phyloP scores from a whole-genome alignment of 1,140 invertebrate species.

The Cydia splendana region DNA sequence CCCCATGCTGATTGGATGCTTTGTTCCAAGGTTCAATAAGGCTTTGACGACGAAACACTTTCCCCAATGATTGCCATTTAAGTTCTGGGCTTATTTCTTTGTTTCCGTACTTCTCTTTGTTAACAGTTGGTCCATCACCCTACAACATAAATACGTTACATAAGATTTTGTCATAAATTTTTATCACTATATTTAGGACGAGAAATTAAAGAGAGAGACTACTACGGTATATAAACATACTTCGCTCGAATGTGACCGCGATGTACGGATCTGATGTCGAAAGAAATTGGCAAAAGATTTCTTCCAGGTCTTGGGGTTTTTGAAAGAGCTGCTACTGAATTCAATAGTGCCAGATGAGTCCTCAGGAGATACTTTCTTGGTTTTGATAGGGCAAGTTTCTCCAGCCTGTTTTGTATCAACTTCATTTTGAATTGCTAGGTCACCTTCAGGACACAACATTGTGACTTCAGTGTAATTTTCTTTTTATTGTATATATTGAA shows the following conservation, averaged over 20 bases:
- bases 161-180: too few species aligned
- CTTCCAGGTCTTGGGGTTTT: conserved; percentile 69
- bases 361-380: conserved; percentile 56
- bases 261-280: conserved; percentile 64
- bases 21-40: conserved; percentile 65
- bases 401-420: conserved; percentile 53
- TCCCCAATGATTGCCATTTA: conserved; percentile 75
- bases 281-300: conserved; percentile 72
- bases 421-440: conserved; percentile 51
- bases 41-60: conserved; percentile 71
- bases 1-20: conserved; percentile 55
- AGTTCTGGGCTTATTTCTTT: conserved; percentile 66
- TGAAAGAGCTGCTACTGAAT: conserved; percentile 55
- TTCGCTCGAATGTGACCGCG: conserved; percentile 1
- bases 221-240: neutral
- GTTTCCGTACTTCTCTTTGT: conserved; percentile 61
- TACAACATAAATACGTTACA: conserved; percentile 42
- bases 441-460: conserved; percentile 53
- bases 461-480: conserved; percentile 15
- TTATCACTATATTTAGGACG: neutral
- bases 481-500: conserved; percentile 26
- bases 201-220: too few species aligned
- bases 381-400: conserved; percentile 50
- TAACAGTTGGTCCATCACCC: conserved; percentile 66
- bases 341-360: conserved; percentile 53